phyloP scores from a whole-genome alignment of 2,113 vertebrate genomes.

The Columba janthina region DNA sequence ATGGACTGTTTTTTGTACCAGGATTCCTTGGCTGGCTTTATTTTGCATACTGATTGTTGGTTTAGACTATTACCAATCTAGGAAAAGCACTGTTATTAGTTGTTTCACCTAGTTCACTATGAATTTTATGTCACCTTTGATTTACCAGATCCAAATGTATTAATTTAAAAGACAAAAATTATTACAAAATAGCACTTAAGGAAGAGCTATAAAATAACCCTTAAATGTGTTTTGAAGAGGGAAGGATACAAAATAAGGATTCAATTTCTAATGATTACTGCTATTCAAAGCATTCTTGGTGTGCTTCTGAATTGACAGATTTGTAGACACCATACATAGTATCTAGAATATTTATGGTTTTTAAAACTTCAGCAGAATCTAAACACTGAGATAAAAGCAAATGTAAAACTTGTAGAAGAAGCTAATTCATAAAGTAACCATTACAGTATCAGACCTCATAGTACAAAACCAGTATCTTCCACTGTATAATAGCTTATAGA shows the following conservation, averaged over 20 bases:
- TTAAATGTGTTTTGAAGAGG: neutral
- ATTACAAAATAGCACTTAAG: neutral
- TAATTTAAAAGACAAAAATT: neutral
- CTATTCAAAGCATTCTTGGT: neutral
- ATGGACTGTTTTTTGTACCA: neutral
- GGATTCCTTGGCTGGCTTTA: neutral
- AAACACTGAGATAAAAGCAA: neutral
- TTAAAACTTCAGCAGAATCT: neutral
- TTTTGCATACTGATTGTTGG: neutral
- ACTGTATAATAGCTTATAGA: neutral
- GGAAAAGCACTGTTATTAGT: neutral
- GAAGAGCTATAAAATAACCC: neutral
- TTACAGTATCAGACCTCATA: neutral
- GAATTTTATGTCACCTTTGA: neutral
- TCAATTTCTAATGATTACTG: neutral
- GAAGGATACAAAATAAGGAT: neutral
- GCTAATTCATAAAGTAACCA: neutral
- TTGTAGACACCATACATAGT: neutral
- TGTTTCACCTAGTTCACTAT: neutral
- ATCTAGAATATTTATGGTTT: neutral
- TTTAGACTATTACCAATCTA: neutral
- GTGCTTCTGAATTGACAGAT: neutral
- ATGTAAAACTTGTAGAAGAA: neutral
- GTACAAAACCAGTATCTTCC: neutral
- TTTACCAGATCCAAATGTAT: neutral